Percentiles rank a stretch among this genome's conserved stretches.
Evolutionary conservation across 2,888 invertebrate genomes (phyloP).

Genomic region (Caenorhabditis sp.): DNA sequence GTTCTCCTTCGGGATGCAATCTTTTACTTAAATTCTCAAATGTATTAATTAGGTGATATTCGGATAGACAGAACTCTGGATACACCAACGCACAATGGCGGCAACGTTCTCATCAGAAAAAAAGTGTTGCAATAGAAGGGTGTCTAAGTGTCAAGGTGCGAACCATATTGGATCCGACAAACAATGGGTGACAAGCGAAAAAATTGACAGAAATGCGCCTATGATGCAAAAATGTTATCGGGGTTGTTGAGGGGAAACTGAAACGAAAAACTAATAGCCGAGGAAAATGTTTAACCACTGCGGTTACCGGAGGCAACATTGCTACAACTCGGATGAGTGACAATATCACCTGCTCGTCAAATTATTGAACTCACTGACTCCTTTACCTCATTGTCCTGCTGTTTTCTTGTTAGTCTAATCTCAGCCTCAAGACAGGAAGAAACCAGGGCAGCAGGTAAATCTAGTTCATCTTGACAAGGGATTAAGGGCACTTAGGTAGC

Average conservation of each 20-base stretch:
- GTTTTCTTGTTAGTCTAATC: slow-evolving; percentile 8
- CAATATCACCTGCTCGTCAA: slow-evolving; percentile 58
- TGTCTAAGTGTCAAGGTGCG: neutral
- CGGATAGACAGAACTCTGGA: neutral
- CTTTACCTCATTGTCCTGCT: slow-evolving; percentile 26
- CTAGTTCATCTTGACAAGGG: neutral
- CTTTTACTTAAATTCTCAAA: neutral
- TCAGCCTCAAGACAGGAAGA: slow-evolving; percentile 29
- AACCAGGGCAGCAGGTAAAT: slow-evolving; percentile 10
- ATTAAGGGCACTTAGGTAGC: neutral
- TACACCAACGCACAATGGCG: neutral
- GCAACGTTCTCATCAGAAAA: neutral
- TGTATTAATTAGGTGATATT: neutral
- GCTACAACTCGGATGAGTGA: slow-evolving; percentile 54
- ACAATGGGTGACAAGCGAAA: slow-evolving; percentile 11
- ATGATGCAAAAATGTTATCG: no score
- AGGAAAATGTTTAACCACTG: slow-evolving; percentile 22
- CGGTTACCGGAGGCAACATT: slow-evolving; percentile 44
- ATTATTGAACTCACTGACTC: slow-evolving; percentile 60
- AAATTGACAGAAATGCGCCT: no score
- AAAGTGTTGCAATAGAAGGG: neutral
- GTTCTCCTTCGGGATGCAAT: neutral
- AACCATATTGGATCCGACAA: neutral
- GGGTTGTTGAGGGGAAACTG: no score
- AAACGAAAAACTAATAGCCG: no score